Evolutionary conservation across 2,113 vertebrate genomes (phyloP).

Genomic region (Fregata magnificens): DNA sequence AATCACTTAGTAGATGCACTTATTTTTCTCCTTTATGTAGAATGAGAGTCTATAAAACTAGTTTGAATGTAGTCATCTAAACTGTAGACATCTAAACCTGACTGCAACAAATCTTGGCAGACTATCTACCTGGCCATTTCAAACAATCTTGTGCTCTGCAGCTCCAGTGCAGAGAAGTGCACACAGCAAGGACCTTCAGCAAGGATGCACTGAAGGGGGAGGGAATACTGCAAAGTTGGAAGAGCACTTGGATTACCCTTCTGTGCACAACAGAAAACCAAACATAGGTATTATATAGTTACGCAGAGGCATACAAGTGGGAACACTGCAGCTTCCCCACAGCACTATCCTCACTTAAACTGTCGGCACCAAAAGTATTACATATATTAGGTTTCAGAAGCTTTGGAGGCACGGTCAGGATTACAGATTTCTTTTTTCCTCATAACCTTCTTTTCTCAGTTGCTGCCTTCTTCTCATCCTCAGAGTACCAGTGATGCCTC

Average conservation of each 20-base stretch:
- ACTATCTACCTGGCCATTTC: neutral
- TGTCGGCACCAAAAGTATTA: neutral
- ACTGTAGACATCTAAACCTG: neutral
- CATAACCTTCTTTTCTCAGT: neutral
- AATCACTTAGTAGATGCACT: neutral
- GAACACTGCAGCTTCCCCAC: neutral
- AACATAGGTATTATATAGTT: neutral
- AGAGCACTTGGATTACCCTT: neutral
- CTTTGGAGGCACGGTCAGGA: neutral
- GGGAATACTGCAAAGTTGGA: neutral
- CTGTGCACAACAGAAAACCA: neutral
- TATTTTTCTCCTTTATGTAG: neutral
- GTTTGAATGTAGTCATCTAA: neutral
- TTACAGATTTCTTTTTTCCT: neutral
- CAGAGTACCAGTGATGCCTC: neutral
- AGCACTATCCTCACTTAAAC: neutral
- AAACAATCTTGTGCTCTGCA: neutral
- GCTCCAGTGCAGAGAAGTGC: too few species aligned
- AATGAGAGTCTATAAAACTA: neutral
- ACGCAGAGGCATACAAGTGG: too few species aligned
- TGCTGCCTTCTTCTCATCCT: neutral
- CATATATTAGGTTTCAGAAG: neutral
- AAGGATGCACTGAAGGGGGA: neutral
- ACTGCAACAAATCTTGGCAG: neutral
- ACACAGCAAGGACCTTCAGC: neutral